These are phyloP conservation scores for Brachyhypopomus gauderio DNA, from an alignment of 2,113 vertebrate genomes.

Conservation along the genomic window DNA sequence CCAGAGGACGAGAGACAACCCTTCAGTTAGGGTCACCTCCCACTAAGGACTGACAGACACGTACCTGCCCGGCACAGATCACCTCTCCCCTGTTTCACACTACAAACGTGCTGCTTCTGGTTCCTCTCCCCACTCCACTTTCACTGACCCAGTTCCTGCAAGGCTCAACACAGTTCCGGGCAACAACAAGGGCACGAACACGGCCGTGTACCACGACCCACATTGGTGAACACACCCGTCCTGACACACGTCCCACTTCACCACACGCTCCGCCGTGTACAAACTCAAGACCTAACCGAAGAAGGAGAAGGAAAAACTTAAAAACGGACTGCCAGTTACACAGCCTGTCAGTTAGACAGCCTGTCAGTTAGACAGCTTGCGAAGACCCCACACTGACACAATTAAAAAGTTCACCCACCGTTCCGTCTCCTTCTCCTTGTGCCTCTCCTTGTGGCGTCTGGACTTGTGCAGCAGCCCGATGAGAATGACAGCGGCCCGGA, in stretches of 20 bases:
- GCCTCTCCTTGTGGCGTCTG: constrained; percentile 82
- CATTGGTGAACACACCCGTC: too few relatives aligned
- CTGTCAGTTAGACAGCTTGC: not conserved
- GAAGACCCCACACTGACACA: not conserved
- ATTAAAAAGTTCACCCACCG: constrained; percentile 60
- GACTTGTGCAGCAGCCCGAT: constrained; percentile 94
- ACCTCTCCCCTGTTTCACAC: not conserved
- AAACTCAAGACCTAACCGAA: too few relatives aligned
- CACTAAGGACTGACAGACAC: constrained; percentile 1
- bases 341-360: too few relatives aligned
- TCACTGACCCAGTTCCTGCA: constrained; percentile 18
- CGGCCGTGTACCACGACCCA: not conserved
- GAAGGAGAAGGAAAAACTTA: too few relatives aligned
- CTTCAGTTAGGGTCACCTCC: not conserved
- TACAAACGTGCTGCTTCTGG: not conserved
- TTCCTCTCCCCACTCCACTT: not conserved
- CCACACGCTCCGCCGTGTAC: too few relatives aligned
- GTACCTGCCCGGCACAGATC: constrained; percentile 17
- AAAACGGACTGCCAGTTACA: too few relatives aligned
- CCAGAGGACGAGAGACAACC: not conserved
- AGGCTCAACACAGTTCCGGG: not conserved
- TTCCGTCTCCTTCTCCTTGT: constrained; percentile 65
- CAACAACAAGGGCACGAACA: constrained; percentile 4
- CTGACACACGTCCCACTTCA: too few relatives aligned
- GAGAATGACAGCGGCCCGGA: constrained; percentile 90